Base-by-base conservation (phyloP, 2,797 vertebrate species). In the Gobio occitaniae region DNA sequence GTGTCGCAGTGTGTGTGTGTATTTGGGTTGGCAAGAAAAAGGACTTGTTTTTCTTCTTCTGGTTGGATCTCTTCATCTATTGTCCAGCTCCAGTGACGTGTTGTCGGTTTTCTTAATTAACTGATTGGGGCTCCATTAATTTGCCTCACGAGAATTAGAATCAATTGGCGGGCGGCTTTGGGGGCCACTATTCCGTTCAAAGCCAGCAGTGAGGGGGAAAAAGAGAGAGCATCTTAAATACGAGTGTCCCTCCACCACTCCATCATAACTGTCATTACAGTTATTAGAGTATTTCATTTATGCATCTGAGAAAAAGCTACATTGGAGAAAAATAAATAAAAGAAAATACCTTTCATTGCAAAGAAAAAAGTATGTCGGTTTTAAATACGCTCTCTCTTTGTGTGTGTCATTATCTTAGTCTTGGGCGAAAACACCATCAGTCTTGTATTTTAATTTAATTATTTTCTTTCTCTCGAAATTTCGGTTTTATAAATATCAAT, bases 101-200 rank as follows among this genome's bases (percentile, higher is more conserved):
- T 90, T 92, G 91, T 92, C 94, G 90, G 92, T 92, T 94, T 94
- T 94, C 94, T 93, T 97, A 96, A 97, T 97, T 96, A 97, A 97
- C 96, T 95, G 95, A 94, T 96, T 76, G 94, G 92, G 93, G 94
- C 94, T 96, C 94, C 93, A 95, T 96, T 96, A 95, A 97, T 96
- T 95, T 92, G 93, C 96, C 97, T 96, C 96, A 90, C 90, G 95
- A 96, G 96, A 94, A 92, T 80, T 86, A 88, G 87, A 95, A 96
- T 97, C 96, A 95, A 96, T 96, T 93, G 94, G 90, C 90, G 91
- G 87, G 90, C 85, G 90, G 93, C 92, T 87, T 89, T 92, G 91
- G 92, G 91, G 93, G 59, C 59, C 95, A 94, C 93, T 91, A 92
- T 94, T 93, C 56, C 84, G 59, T 52, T 80, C 69, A 74, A 68